Percentiles rank a stretch among this genome's conserved stretches.
These are phyloP conservation scores for Rhineura floridana DNA, from an alignment of 2,113 vertebrate species.

Conservation along the genomic window DNA sequence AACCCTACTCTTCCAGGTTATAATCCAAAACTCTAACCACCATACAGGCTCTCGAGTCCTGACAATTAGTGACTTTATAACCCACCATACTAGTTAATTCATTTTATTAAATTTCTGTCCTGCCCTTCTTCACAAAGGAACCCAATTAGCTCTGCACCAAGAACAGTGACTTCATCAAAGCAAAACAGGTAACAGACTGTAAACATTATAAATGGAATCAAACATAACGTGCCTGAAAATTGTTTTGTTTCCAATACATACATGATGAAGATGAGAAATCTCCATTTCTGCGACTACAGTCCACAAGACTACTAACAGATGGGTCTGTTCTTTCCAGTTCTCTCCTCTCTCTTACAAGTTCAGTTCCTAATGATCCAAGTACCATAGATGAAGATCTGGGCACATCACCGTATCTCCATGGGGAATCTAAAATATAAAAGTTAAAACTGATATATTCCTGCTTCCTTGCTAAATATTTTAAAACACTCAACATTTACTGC, in stretches of 20 bases:
- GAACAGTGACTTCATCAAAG: not conserved
- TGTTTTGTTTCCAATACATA: conserved; percentile 69
- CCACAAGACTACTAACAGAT: conserved; percentile 74
- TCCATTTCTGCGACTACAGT: conserved; percentile 78
- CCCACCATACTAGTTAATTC: too few species aligned
- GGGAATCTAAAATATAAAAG: conserved; percentile 78
- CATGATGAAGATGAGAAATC: conserved; percentile 82
- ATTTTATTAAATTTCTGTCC: not conserved
- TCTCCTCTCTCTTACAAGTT: conserved; percentile 76
- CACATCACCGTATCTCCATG: conserved; percentile 85
- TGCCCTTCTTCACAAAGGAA: not conserved
- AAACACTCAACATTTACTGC: not conserved
- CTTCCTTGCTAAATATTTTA: not conserved
- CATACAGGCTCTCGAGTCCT: too few species aligned
- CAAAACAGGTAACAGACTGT: not conserved
- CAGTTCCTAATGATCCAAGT: conserved; percentile 81
- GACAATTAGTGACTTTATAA: too few species aligned
- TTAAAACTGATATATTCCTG: conserved; percentile 5
- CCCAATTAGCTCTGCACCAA: not conserved
- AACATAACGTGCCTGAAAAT: not conserved
- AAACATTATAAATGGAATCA: conserved; percentile 1
- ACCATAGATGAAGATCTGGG: conserved; percentile 84
- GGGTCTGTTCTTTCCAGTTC: conserved; percentile 82
- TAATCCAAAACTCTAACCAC: too few species aligned
- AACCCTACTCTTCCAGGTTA: too few species aligned